Conservation (phyloP, 1,140 invertebrate genomes). For the Calycopis cecrops region DNA sequence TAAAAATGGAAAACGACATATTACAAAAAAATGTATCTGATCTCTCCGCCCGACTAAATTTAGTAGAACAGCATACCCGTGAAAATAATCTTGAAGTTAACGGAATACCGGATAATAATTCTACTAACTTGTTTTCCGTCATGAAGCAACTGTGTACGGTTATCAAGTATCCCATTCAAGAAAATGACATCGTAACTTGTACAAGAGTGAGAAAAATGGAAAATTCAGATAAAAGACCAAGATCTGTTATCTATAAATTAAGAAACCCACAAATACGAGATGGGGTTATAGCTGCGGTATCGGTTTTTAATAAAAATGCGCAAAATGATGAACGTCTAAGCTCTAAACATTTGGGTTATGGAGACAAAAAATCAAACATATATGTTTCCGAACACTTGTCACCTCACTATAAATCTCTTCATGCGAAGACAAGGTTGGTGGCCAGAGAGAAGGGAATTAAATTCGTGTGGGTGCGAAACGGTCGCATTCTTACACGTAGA, state of each 20-base stretch:
- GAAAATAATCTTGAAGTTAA: slow-evolving; percentile 30
- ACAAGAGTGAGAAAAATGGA: slow-evolving; percentile 29
- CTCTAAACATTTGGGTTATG: slow-evolving; percentile 25
- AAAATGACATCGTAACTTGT: slow-evolving; percentile 18
- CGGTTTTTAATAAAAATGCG: slow-evolving; percentile 29
- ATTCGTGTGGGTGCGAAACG: slow-evolving; percentile 34
- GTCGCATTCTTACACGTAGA: no score
- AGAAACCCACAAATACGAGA: slow-evolving; percentile 21
- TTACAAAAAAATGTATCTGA: no score
- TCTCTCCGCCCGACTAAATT: no score
- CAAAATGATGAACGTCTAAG: slow-evolving; percentile 22
- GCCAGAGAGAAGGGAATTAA: slow-evolving; percentile 27
- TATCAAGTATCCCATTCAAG: slow-evolving; percentile 16
- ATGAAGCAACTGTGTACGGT: slow-evolving; percentile 22
- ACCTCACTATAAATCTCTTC: slow-evolving; percentile 22
- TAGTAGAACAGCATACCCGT: no score
- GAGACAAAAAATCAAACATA: slow-evolving; percentile 16
- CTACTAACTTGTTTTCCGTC: slow-evolving; percentile 23
- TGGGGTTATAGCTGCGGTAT: slow-evolving; percentile 26
- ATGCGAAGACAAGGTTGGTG: slow-evolving; percentile 24
- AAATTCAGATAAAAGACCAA: slow-evolving; percentile 12
- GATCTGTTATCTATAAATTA: slow-evolving; percentile 30
- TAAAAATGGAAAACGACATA: no score
- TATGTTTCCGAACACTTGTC: slow-evolving; percentile 34
- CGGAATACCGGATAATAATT: slow-evolving; percentile 28